Evolutionary conservation across 2,113 vertebrate species (phyloP), one percentile per base, ranked within the genome.

Genomic region (Oncorhynchus tshawytscha): DNA sequence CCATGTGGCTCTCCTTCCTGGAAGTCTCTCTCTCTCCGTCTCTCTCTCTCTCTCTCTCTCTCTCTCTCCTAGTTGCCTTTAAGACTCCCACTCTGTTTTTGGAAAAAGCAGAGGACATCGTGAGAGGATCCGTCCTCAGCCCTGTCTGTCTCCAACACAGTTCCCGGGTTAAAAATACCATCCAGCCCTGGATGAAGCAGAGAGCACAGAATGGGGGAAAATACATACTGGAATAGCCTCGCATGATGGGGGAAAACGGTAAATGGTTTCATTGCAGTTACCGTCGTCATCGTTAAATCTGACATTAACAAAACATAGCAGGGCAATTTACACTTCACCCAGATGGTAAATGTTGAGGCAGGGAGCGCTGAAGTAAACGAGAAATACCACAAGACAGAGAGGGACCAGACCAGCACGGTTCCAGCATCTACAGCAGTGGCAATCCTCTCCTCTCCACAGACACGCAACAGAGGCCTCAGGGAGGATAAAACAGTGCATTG

Each of bases 401-500:
- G 9, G 18, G 20, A 20, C 80, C 72, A 74, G 80, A 72, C 75
- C 81, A 34, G 72, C 31, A 39, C 64, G 51, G 77, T 76, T 85
- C 75, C 78, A 81, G 24, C 1, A 74, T 81, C 77, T 84, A 86
- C 70, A 68, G 18, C 77, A 75, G 80, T 12, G 80, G 48, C 39
- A 65, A 74, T 45, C 39, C 39, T 45, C 39, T 9, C 39, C 39
- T 84, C 78, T 71, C 48, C 87, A 72, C 80, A 75, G 81, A 54
- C 78, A 75, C 68, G 31, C 77, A 45, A 11, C 9, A 45, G 39
- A 45, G 9, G 39, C 39, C 9, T 45, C 39, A 3, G 39, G 39
- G 39, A 45, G 39, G 39, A 45, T 45, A 3, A 45, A 45, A 11
- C 9, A 45, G 9, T 45, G 8, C 81, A 80, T 86, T 86, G 86